phyloP scores from a whole-genome alignment of 2,797 vertebrate genomes.

The Acanthis flammea region DNA sequence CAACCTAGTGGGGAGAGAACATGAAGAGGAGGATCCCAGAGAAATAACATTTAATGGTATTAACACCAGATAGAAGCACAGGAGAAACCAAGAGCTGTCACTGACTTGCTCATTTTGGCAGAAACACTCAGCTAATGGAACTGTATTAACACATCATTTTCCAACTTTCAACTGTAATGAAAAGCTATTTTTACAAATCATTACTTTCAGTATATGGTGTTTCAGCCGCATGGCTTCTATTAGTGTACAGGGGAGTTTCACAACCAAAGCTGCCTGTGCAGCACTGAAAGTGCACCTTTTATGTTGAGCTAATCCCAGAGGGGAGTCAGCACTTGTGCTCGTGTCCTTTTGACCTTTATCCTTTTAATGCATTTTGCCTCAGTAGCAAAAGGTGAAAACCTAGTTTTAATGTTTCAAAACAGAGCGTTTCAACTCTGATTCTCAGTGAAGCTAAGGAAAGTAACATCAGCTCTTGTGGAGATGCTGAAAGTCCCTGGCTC shows the following conservation, averaged over 20 bases:
- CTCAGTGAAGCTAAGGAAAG: constrained; percentile 18
- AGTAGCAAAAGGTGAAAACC: constrained; percentile 53
- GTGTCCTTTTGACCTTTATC: constrained; percentile 60
- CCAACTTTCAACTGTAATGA: constrained; percentile 29
- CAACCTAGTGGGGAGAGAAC: background rate
- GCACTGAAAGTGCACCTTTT: constrained; percentile 53
- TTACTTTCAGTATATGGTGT: background rate
- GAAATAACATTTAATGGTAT: background rate
- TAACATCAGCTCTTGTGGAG: background rate
- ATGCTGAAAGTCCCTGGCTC: background rate
- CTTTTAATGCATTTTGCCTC: constrained; percentile 55
- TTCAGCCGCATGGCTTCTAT: constrained; percentile 52
- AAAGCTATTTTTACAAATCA: constrained; percentile 54
- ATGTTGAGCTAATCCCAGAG: constrained; percentile 60
- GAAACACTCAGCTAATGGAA: constrained; percentile 49
- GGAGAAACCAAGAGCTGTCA: constrained; percentile 34
- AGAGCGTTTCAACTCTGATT: background rate
- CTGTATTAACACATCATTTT: constrained; percentile 50
- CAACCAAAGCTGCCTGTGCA: constrained; percentile 37
- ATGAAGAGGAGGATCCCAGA: background rate
- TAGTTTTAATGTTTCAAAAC: constrained; percentile 42
- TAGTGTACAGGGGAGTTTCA: constrained; percentile 37
- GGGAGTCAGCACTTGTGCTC: background rate
- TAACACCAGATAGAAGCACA: background rate
- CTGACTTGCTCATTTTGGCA: constrained; percentile 1